A percentile compares a stretch with the other conserved stretches of the same genome.
These are phyloP conservation scores for Microctenopoma lineatum DNA, from an alignment of 2,797 vertebrate genomes.

Conservation along the genomic window DNA sequence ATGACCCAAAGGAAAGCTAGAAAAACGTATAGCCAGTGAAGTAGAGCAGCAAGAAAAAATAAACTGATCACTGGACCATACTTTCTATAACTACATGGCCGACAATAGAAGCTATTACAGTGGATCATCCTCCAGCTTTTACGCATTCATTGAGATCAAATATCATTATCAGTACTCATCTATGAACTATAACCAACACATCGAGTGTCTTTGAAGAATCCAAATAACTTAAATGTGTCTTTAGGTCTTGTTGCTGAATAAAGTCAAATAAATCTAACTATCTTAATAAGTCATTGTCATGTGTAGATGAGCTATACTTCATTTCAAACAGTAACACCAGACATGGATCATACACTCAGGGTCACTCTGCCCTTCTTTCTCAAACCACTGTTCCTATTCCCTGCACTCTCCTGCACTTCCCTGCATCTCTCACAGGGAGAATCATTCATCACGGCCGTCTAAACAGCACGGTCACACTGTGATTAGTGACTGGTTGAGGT, in stretches of 20 bases:
- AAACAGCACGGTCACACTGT: slow-evolving; percentile 48
- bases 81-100: too few species aligned
- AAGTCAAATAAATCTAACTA: background rate
- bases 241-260: too few species aligned
- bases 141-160: background rate
- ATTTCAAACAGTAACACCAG: slow-evolving; percentile 13
- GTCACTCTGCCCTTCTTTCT: slow-evolving; percentile 46
- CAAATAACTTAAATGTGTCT: too few species aligned
- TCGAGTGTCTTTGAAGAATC: too few species aligned
- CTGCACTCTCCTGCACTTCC: slow-evolving; percentile 5
- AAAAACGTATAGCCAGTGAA: too few species aligned
- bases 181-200: too few species aligned
- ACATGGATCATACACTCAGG: slow-evolving; percentile 31
- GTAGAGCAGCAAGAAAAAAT: too few species aligned
- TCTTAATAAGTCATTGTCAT: background rate
- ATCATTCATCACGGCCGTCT: slow-evolving; percentile 55
- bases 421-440: slow-evolving; percentile 48
- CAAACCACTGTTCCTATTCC: slow-evolving; percentile 23
- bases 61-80: too few species aligned
- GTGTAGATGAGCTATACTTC: background rate
- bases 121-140: too few species aligned
- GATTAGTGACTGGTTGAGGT: slow-evolving; percentile 54
- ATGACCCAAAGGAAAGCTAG: too few species aligned
- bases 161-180: too few species aligned
- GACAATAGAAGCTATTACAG: too few species aligned